These are phyloP conservation scores for Zygothrica quintamaculata DNA, from an alignment of 2,888 invertebrate genomes.

Conservation along the genomic window DNA sequence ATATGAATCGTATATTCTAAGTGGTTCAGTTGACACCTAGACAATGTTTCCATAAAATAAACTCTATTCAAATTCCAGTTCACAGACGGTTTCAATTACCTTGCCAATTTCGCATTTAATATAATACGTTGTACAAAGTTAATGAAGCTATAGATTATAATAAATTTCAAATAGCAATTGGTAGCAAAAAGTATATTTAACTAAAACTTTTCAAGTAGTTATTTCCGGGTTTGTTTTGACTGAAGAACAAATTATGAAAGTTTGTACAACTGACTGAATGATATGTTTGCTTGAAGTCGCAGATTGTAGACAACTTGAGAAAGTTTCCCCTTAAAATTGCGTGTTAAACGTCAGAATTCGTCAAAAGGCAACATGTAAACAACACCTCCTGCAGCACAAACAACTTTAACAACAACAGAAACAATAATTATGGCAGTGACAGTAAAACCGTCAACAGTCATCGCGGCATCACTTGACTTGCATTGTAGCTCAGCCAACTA, in stretches of 20 bases:
- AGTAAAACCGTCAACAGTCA: conserved; percentile 68
- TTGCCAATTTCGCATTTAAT: no score
- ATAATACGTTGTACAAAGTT: no score
- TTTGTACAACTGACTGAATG: conserved; percentile 41
- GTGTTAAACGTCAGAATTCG: conserved; percentile 46
- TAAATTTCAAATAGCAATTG: no score
- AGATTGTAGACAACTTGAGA: no score
- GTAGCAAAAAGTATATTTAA: no score
- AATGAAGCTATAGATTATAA: no score
- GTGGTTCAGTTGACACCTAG: no score
- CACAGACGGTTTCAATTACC: no score
- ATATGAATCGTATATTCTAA: no score
- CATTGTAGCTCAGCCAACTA: conserved; percentile 46
- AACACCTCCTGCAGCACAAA: conserved; percentile 50
- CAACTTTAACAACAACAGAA: conserved; percentile 13
- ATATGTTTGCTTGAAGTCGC: conserved; percentile 33
- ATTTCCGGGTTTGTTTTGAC: conserved; percentile 27
- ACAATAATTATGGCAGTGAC: conserved; percentile 45
- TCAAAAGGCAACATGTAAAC: conserved; percentile 54
- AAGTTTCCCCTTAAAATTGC: conserved; percentile 33
- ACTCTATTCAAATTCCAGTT: no score
- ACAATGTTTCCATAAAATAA: no score
- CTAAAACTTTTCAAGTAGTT: conserved; percentile 22
- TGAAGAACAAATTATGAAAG: conserved; percentile 50
- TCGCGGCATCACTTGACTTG: conserved; percentile 74